phyloP scores from a whole-genome alignment of 2,797 vertebrate species.

The Sternarchorhynchus goeldii region DNA sequence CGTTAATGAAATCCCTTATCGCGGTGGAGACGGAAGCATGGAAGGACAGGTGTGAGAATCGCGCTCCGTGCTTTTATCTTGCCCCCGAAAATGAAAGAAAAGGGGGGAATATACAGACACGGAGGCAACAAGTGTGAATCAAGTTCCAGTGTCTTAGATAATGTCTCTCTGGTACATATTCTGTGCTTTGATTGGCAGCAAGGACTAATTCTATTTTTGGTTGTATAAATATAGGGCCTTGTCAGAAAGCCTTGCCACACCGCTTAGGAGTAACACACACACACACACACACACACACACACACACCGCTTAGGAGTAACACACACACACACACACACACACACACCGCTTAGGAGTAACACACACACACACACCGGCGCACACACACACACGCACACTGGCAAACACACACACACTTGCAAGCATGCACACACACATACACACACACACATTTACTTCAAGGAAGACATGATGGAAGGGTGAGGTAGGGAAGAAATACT shows the following conservation, averaged over 20 bases:
- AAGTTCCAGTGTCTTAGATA: slow-evolving; percentile 53
- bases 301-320: too few species aligned
- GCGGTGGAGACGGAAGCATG: slow-evolving; percentile 71
- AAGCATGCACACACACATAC: not conserved
- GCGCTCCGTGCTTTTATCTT: slow-evolving; percentile 80
- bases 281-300: not conserved
- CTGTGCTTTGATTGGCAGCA: slow-evolving; percentile 59
- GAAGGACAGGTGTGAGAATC: slow-evolving; percentile 80
- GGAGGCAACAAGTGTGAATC: slow-evolving; percentile 74
- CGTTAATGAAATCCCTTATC: slow-evolving; percentile 86
- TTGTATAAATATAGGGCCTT: slow-evolving; percentile 58
- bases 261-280: too few species aligned
- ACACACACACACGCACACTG: too few species aligned
- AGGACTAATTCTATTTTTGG: slow-evolving; percentile 58
- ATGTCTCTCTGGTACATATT: slow-evolving; percentile 60
- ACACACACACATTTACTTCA: slow-evolving; percentile 14
- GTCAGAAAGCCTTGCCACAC: slow-evolving; percentile 45
- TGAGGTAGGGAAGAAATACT: slow-evolving; percentile 36
- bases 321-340: slow-evolving; percentile 5
- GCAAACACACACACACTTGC: not conserved
- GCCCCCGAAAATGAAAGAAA: slow-evolving; percentile 71
- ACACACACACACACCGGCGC: too few species aligned
- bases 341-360: not conserved
- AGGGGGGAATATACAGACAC: slow-evolving; percentile 65
- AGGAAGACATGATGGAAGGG: slow-evolving; percentile 56